phyloP scores from a whole-genome alignment of 2,797 vertebrate genomes.

The Pristis pectinata region DNA sequence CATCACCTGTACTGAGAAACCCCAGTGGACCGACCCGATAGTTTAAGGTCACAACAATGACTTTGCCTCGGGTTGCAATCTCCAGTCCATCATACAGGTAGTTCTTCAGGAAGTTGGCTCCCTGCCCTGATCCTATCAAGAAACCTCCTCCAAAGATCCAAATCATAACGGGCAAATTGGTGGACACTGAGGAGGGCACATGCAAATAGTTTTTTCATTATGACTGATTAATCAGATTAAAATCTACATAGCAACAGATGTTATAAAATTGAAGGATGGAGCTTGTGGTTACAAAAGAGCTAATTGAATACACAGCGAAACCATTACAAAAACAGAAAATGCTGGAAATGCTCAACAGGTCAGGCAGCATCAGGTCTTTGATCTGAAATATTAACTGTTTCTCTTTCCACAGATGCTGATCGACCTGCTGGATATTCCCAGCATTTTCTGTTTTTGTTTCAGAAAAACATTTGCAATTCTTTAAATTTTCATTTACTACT shows the following conservation, averaged over 20 bases:
- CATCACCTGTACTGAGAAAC: conserved; percentile 85
- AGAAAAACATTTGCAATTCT: too few species aligned
- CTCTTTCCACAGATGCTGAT: too few species aligned
- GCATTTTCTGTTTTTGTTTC: too few species aligned
- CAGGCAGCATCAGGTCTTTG: too few species aligned
- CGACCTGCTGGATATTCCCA: too few species aligned
- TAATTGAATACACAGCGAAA: too few species aligned
- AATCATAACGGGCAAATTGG: conserved; percentile 78
- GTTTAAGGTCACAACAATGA: conserved; percentile 84
- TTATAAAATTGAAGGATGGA: too few species aligned
- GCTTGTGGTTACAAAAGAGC: too few species aligned
- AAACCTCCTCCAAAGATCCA: conserved; percentile 82
- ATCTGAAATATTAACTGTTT: too few species aligned
- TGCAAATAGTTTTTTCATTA: background rate
- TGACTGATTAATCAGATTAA: background rate
- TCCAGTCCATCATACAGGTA: conserved; percentile 80
- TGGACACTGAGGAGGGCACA: conserved; percentile 63
- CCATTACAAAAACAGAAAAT: too few species aligned
- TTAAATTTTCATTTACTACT: too few species aligned
- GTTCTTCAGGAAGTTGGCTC: conserved; percentile 71
- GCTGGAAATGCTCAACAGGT: too few species aligned
- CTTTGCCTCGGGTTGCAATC: conserved; percentile 74
- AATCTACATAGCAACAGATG: background rate
- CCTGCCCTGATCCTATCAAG: conserved; percentile 65
- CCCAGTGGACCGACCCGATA: conserved; percentile 83